These are phyloP conservation scores for Microcebus griseorufus DNA, from an alignment of 2,113 vertebrate genomes.

Conservation along the genomic window DNA sequence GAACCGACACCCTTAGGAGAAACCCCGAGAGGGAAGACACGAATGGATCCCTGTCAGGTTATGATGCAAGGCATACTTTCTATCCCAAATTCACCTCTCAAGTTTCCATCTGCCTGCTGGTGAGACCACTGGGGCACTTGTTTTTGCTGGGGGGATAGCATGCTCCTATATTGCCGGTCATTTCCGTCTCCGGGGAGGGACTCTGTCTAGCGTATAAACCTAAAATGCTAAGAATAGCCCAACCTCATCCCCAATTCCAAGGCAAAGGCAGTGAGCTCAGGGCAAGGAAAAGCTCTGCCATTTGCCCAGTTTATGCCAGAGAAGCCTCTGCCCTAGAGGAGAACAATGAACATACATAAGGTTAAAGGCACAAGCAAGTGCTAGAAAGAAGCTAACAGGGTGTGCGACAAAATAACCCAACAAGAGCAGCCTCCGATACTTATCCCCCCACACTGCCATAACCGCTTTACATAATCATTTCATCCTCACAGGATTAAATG, in stretches of 20 bases:
- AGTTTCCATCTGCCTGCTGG: not conserved
- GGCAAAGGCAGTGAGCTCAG: not conserved
- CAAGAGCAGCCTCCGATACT: not conserved
- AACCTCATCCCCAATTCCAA: no score
- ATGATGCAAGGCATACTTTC: not conserved
- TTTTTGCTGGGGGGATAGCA: not conserved
- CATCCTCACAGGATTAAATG: not conserved
- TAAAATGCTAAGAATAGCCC: not conserved
- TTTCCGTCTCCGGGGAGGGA: not conserved
- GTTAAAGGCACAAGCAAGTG: not conserved
- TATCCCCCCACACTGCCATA: not conserved
- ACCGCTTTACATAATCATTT: not conserved
- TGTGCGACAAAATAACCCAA: not conserved
- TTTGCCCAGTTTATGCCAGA: not conserved
- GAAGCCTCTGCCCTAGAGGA: not conserved
- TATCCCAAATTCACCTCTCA: not conserved
- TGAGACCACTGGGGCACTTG: no score
- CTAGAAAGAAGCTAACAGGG: not conserved
- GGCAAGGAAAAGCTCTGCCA: not conserved
- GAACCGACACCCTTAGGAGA: not conserved
- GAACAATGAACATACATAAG: not conserved
- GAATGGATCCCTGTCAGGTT: not conserved
- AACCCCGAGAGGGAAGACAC: not conserved
- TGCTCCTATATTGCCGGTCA: not conserved
- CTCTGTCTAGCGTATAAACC: not conserved